Conservation (phyloP, 2,797 vertebrate species). For the Leptodactylus fallax region DNA sequence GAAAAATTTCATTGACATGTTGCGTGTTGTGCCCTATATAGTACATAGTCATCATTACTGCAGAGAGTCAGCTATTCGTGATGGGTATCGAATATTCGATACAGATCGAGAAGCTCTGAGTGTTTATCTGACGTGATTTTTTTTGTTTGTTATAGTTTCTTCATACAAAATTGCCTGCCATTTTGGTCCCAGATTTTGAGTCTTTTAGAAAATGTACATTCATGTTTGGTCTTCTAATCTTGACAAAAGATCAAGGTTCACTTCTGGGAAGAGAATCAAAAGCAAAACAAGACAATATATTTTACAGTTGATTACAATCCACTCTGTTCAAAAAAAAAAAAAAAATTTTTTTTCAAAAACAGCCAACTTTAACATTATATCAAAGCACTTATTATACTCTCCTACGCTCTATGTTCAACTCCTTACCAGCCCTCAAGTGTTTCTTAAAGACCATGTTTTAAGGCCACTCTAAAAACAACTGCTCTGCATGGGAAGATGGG, state of each 20-base stretch:
- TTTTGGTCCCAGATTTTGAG: conserved; percentile 88
- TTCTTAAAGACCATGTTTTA: conserved; percentile 90
- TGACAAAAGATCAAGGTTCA: conserved; percentile 80
- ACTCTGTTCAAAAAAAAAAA: conserved; percentile 40
- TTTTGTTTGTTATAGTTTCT: conserved; percentile 65
- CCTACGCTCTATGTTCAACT: conserved; percentile 71
- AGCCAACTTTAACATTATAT: conserved; percentile 74
- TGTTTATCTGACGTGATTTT: no score
- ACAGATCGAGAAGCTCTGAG: conserved; percentile 65
- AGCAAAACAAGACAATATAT: conserved; percentile 76
- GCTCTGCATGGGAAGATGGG: conserved; percentile 72
- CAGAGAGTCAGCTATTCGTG: conserved; percentile 66
- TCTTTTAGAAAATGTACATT: conserved; percentile 93
- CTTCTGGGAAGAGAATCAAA: conserved; percentile 80
- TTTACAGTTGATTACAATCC: conserved; percentile 73
- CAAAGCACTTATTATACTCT: conserved; percentile 86
- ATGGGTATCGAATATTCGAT: conserved; percentile 65
- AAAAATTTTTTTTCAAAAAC: conserved; percentile 67
- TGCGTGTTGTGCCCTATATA: conserved; percentile 70
- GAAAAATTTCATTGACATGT: conserved; percentile 72
- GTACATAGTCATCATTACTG: conserved; percentile 69
- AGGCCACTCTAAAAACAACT: conserved; percentile 88
- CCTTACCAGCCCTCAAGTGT: conserved; percentile 76
- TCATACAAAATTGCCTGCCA: conserved; percentile 72
- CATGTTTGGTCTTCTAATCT: conserved; percentile 81